Evolutionary conservation across 2,113 vertebrate genomes (phyloP).

Genomic region (Notarius quadriscutis): DNA sequence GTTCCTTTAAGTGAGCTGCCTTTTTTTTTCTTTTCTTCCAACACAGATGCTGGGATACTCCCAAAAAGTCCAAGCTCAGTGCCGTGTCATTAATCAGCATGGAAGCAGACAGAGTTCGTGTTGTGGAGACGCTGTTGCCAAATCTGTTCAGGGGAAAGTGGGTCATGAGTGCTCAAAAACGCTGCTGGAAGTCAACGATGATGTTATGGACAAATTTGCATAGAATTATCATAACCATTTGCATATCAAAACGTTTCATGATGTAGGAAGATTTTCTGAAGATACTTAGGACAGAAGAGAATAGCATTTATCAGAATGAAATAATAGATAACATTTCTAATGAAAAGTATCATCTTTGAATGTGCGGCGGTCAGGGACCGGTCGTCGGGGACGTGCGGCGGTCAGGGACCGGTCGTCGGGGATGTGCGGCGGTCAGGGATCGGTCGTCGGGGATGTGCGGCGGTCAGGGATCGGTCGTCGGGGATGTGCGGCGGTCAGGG

Average conservation of each 20-base stretch:
- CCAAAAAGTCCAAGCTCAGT: background rate
- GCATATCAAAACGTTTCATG: background rate
- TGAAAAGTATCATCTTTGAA: background rate
- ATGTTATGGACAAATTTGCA: background rate
- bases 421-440: too few relatives aligned
- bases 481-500: too few relatives aligned
- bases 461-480: too few relatives aligned
- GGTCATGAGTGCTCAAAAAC: background rate
- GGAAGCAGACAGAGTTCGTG: background rate
- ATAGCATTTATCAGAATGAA: background rate
- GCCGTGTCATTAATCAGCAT: background rate
- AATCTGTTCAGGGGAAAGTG: background rate
- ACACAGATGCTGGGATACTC: background rate
- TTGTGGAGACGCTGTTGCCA: background rate
- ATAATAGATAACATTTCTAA: background rate
- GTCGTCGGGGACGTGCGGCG: too few relatives aligned
- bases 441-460: background rate
- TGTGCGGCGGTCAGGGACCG: too few relatives aligned
- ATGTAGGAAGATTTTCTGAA: background rate
- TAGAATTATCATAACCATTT: background rate
- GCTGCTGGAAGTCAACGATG: background rate
- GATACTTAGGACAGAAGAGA: background rate
- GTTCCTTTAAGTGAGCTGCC: background rate
- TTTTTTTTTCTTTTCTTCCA: conserved; percentile 2
- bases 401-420: too few relatives aligned